A percentile compares a stretch with the other conserved stretches of the same genome.
These are phyloP conservation scores for Lepus americanus DNA, from an alignment of 2,113 vertebrate species.

Conservation along the genomic window DNA sequence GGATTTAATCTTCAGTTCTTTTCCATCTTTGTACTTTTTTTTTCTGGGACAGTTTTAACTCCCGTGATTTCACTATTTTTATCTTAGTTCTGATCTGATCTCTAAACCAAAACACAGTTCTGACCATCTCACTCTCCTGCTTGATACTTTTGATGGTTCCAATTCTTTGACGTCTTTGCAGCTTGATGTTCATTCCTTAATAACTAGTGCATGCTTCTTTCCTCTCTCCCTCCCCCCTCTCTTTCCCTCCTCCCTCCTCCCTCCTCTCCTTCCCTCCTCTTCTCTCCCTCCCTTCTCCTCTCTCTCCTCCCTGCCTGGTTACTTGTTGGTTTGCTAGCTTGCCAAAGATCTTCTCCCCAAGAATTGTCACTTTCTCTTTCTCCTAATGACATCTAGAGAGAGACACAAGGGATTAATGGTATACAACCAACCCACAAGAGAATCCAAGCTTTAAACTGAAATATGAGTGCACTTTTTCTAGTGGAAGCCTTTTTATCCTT, in stretches of 20 bases:
- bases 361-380: neutral
- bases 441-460: conserved; percentile 39
- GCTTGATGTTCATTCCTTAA: conserved; percentile 34
- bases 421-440: neutral
- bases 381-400: neutral
- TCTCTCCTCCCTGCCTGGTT: neutral
- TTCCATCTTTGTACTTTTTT: conserved; percentile 60
- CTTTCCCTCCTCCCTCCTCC: neutral
- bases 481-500: conserved; percentile 38
- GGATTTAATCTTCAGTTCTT: conserved; percentile 60
- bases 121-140: conserved; percentile 59
- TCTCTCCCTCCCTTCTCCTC: accelerated
- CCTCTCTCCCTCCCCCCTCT: neutral
- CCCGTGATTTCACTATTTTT: conserved; percentile 71
- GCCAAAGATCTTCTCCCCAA: neutral
- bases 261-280: accelerated
- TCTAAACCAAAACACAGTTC: conserved; percentile 41
- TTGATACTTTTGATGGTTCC: conserved; percentile 49
- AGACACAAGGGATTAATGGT: neutral
- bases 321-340: neutral
- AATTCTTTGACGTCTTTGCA: conserved; percentile 53
- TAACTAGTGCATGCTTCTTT: neutral
- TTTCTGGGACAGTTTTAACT: conserved; percentile 19
- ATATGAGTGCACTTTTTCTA: conserved; percentile 11
- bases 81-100: conserved; percentile 63